Evolutionary conservation across 2,888 invertebrate genomes (phyloP).

Genomic region (Megastigmus dorsalis): DNA sequence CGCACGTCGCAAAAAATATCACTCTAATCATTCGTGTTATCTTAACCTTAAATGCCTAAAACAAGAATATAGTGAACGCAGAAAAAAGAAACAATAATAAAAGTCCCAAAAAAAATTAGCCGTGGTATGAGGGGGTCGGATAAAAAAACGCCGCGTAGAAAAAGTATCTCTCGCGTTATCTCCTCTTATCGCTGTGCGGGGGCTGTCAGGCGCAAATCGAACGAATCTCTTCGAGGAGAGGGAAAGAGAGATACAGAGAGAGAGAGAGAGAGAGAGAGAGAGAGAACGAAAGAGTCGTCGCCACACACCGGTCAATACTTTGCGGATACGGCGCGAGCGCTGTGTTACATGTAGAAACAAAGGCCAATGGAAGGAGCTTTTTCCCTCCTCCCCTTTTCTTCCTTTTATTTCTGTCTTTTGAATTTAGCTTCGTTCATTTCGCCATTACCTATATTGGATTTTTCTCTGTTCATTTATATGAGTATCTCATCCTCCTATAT

Average conservation of each 20-base stretch:
- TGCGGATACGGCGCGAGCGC: conserved; percentile 1
- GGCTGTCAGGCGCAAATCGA: conserved; percentile 23
- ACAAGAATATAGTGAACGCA: not conserved
- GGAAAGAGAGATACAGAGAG: not conserved
- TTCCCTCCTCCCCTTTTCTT: not conserved
- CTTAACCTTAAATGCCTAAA: not conserved
- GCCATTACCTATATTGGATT: too few relatives aligned
- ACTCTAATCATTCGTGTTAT: conserved; percentile 4
- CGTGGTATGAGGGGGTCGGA: not conserved
- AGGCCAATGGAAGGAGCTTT: not conserved
- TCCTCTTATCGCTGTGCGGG: conserved; percentile 40
- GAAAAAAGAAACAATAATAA: not conserved
- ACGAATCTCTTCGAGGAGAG: not conserved
- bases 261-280: not conserved
- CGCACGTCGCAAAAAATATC: not conserved
- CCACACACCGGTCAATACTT: conserved; percentile 40
- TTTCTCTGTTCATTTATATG: too few relatives aligned
- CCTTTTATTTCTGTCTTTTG: not conserved
- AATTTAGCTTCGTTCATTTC: not conserved
- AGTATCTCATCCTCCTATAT: too few relatives aligned
- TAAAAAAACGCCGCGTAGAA: not conserved
- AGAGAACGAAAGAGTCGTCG: not conserved
- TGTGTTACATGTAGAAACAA: not conserved
- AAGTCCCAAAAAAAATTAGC: conserved; percentile 14
- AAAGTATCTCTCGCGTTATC: conserved; percentile 35